Conservation (phyloP, 2,113 vertebrate species). For the Elachura formosa region DNA sequence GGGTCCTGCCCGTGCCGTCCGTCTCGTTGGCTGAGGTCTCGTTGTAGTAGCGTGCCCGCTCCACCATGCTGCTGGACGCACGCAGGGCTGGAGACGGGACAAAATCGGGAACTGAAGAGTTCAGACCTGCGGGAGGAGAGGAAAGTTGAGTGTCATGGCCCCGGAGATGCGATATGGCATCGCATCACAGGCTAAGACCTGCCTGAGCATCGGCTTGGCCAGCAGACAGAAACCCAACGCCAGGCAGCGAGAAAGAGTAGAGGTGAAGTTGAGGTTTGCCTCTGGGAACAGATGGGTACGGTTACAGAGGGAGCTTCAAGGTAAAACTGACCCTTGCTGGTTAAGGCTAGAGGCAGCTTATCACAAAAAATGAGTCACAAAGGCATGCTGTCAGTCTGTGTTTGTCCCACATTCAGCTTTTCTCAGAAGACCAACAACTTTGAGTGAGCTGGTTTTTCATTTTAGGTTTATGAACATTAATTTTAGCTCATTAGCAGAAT, state of each 20-base stretch:
- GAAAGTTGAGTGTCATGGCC: not conserved
- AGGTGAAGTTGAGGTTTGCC: conserved; percentile 41
- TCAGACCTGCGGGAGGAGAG: conserved; percentile 65
- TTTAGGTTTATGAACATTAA: not conserved
- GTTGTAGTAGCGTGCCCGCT: conserved; percentile 41
- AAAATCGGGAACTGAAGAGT: conserved; percentile 67
- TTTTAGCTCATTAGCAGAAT: not conserved
- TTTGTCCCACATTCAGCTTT: not conserved
- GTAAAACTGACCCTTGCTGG: not conserved
- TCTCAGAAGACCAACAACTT: not conserved
- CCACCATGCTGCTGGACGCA: not conserved
- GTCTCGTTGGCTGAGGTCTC: conserved; percentile 47
- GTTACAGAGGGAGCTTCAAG: conserved; percentile 9
- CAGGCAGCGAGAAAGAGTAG: not conserved
- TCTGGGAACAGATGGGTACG: not conserved
- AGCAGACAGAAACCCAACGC: conserved; percentile 24
- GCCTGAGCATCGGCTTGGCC: not conserved
- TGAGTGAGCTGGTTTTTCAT: not conserved
- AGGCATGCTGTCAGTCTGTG: not conserved
- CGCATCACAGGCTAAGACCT: not conserved
- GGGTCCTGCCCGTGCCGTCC: not conserved
- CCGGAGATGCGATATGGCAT: not conserved
- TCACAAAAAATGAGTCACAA: not conserved
- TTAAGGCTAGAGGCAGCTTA: not conserved
- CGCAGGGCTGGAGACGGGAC: conserved; percentile 61